Conservation (phyloP, 1,140 invertebrate species). For the Panulirus ornatus region DNA sequence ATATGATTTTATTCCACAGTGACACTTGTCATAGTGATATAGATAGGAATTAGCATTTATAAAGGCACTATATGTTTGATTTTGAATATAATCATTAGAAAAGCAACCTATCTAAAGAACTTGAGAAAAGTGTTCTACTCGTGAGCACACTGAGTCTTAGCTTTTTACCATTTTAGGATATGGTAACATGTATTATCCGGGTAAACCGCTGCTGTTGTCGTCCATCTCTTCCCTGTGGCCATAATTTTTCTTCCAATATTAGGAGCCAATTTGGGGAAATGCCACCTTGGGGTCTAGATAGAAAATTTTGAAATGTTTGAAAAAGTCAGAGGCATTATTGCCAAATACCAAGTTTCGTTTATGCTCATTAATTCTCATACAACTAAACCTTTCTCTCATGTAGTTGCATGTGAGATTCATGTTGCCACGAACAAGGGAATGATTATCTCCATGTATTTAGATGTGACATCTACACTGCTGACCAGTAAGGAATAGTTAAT, state of each 20-base stretch:
- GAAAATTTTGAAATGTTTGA: neutral
- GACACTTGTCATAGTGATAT: conserved; percentile 1
- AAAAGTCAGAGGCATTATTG: conserved; percentile 11
- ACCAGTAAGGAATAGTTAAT: neutral
- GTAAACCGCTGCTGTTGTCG: conserved; percentile 53
- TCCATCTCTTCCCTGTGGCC: conserved; percentile 53
- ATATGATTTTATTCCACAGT: conserved; percentile 3
- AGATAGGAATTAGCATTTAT: neutral
- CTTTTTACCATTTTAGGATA: conserved; percentile 19
- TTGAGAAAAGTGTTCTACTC: neutral
- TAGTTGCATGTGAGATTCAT: neutral
- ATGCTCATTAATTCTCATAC: conserved; percentile 41
- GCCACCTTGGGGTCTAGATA: conserved; percentile 11
- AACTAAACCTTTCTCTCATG: conserved; percentile 28
- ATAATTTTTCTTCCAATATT: conserved; percentile 56
- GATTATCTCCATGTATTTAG: neutral
- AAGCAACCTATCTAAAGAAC: neutral
- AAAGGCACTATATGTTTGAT: neutral
- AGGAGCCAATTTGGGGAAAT: conserved; percentile 48
- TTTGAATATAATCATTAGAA: conserved; percentile 12
- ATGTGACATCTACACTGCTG: neutral
- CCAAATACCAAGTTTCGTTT: conserved; percentile 36
- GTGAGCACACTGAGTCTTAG: conserved; percentile 17
- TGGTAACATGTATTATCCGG: conserved; percentile 26
- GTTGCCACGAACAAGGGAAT: neutral